Conservation (phyloP, 2,113 vertebrate species). For the Hippocampus comes region DNA sequence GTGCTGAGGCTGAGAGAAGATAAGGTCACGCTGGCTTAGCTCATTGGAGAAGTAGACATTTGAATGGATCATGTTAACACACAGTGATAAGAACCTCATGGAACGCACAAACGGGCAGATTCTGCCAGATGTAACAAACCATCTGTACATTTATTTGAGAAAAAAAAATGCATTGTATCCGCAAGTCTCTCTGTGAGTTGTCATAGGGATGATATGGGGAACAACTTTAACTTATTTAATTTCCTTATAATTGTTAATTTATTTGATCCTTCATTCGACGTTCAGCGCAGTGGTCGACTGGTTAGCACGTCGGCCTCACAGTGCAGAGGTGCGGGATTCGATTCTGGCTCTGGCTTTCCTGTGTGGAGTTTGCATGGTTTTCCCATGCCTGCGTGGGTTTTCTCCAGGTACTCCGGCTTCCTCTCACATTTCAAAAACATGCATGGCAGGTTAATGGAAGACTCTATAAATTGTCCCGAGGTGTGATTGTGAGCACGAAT, state of each 20-base stretch:
- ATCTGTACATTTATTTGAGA: background rate
- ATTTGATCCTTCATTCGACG: too few relatives aligned
- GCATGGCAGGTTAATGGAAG: too few relatives aligned
- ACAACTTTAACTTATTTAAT: background rate
- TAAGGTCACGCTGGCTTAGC: conserved; percentile 12
- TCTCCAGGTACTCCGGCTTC: too few relatives aligned
- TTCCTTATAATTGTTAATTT: background rate
- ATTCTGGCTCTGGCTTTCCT: too few relatives aligned
- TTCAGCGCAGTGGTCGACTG: too few relatives aligned
- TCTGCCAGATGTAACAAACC: background rate
- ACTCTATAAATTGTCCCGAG: too few relatives aligned
- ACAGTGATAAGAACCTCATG: background rate
- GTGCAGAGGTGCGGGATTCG: too few relatives aligned
- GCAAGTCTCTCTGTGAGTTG: background rate
- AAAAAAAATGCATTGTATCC: background rate
- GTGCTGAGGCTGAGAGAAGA: conserved; percentile 34
- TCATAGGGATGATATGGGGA: background rate
- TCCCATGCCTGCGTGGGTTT: too few relatives aligned
- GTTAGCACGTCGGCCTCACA: too few relatives aligned
- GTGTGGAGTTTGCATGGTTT: too few relatives aligned
- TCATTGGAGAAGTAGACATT: conserved; percentile 15
- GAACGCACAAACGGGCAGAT: background rate
- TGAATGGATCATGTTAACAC: background rate
- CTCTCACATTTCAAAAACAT: too few relatives aligned
- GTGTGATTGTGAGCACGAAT: too few relatives aligned